A percentile compares a stretch with the other conserved stretches of the same genome.
phyloP scores from a whole-genome alignment of 2,888 invertebrate genomes.

The Tetragonula carbonaria region DNA sequence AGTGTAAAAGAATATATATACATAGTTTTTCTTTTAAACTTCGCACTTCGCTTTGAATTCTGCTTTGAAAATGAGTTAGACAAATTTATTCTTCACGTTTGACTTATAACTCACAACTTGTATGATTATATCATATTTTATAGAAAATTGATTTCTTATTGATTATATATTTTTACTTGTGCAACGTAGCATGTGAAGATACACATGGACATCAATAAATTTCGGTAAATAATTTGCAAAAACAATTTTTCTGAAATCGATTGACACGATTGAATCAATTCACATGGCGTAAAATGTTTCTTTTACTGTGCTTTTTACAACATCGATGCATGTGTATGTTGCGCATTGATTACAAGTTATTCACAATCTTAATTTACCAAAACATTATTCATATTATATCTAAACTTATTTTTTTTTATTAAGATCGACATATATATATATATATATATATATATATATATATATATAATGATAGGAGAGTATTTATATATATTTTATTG shows the following conservation, averaged over 20 bases:
- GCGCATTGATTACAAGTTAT: conserved; percentile 12
- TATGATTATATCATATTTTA: neutral
- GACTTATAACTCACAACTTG: neutral
- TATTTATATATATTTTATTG: conserved; percentile 18
- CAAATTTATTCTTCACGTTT: conserved; percentile 9
- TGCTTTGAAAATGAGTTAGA: conserved; percentile 24
- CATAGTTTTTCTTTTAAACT: conserved; percentile 41
- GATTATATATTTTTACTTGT: conserved; percentile 12
- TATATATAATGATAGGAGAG: neutral
- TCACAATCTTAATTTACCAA: conserved; percentile 23
- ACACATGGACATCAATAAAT: conserved; percentile 45
- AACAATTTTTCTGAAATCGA: neutral
- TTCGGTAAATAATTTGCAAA: conserved; percentile 41
- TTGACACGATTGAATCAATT: conserved; percentile 2
- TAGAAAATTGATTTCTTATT: neutral
- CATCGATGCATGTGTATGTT: neutral
- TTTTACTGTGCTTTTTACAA: neutral
- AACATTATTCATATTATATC: neutral
- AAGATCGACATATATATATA: neutral
- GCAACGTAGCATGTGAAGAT: conserved; percentile 28
- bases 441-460: neutral
- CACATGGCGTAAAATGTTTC: neutral
- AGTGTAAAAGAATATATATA: conserved; percentile 39
- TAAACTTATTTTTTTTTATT: neutral
- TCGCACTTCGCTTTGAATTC: conserved; percentile 16